Conservation (phyloP, 2,888 invertebrate species). For the Brachypterus glaber region DNA sequence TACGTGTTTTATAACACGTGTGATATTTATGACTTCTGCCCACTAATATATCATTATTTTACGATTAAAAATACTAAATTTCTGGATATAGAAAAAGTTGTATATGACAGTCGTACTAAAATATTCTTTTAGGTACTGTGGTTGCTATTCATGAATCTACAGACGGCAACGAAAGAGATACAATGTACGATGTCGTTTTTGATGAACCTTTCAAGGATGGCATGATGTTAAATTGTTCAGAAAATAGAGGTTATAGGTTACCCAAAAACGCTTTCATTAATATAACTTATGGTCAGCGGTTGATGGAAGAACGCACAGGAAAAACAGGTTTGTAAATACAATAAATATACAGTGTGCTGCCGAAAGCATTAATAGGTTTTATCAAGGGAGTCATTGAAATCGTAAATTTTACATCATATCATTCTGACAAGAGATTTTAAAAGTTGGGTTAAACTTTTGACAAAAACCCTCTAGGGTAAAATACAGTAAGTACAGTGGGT, state of each 20-base stretch:
- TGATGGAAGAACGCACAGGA: slow-evolving; percentile 35
- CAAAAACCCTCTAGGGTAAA: no score
- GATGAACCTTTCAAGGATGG: slow-evolving; percentile 68
- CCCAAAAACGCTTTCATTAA: slow-evolving; percentile 49
- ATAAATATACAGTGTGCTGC: slow-evolving; percentile 5
- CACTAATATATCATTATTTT: no score
- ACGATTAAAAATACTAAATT: no score
- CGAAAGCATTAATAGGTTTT: background rate
- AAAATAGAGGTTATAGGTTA: slow-evolving; percentile 46
- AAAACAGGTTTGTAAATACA: slow-evolving; percentile 22
- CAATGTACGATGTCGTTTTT: slow-evolving; percentile 70
- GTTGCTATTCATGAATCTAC: slow-evolving; percentile 51
- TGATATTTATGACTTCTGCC: no score
- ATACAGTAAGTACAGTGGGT: no score
- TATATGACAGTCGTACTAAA: no score
- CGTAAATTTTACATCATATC: no score
- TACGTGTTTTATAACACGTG: no score
- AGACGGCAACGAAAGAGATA: slow-evolving; percentile 37
- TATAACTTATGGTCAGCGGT: slow-evolving; percentile 47
- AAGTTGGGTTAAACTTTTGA: background rate
- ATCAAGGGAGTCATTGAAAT: no score
- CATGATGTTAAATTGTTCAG: slow-evolving; percentile 42
- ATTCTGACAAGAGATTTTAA: no score
- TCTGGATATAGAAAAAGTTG: no score
- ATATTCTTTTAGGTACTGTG: no score